A percentile compares a stretch with the other conserved stretches of the same genome.
These are phyloP conservation scores for Sinosuthora webbiana DNA, from an alignment of 2,113 vertebrate species.

Conservation along the genomic window DNA sequence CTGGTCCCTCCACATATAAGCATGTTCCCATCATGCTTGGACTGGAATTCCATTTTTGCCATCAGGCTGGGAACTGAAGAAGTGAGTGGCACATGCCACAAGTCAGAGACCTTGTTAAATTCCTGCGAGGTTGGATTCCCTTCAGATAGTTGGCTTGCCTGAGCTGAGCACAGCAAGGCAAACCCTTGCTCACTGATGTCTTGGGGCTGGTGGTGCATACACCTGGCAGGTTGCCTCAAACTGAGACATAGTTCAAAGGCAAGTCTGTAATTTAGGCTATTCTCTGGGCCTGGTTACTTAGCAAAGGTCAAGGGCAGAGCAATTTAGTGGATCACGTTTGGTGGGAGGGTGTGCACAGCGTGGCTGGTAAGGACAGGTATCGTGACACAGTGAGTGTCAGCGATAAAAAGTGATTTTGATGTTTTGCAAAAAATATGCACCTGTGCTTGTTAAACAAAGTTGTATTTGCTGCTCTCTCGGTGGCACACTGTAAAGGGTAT, in stretches of 20 bases:
- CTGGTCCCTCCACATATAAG: neutral
- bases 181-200: neutral
- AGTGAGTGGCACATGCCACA: neutral
- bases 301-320: conserved; percentile 12
- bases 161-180: neutral
- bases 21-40: neutral
- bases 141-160: neutral
- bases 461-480: neutral
- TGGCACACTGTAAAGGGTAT: neutral
- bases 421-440: neutral
- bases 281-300: neutral
- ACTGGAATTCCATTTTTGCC: conserved; percentile 26
- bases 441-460: neutral
- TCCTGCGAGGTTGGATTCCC: conserved; percentile 5
- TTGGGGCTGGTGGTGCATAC: neutral
- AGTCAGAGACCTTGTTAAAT: neutral
- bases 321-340: neutral
- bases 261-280: neutral
- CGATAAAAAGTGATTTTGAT: neutral
- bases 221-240: neutral
- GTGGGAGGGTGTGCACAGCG: neutral
- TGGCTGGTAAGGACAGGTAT: neutral
- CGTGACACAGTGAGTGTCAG: neutral
- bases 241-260: neutral
- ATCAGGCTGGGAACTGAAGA: neutral